These are phyloP conservation scores for Bellardia bayeri DNA, from an alignment of 2,888 invertebrate genomes.

Conservation along the genomic window DNA sequence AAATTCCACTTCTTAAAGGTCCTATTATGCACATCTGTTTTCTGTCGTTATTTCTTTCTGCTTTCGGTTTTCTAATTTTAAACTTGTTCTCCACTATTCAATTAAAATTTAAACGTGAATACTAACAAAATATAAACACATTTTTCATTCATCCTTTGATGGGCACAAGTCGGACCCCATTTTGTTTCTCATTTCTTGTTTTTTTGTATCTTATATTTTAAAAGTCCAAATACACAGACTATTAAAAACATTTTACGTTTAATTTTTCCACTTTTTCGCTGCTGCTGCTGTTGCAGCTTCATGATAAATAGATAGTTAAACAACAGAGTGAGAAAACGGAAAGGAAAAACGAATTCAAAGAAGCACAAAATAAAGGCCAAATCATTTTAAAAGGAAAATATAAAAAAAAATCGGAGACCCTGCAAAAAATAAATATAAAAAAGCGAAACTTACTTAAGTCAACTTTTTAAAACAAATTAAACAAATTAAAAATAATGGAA, in stretches of 20 bases:
- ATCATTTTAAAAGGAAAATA: constrained; percentile 60
- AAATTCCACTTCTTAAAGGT: neutral
- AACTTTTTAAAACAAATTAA: constrained; percentile 74
- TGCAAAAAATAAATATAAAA: constrained; percentile 21
- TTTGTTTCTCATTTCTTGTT: neutral
- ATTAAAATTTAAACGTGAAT: constrained; percentile 56
- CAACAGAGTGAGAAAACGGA: constrained; percentile 10
- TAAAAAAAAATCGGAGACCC: constrained; percentile 31
- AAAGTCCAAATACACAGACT: constrained; percentile 53
- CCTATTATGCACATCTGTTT: constrained; percentile 43
- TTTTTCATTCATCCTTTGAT: constrained; percentile 70
- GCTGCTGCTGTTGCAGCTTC: constrained; percentile 1
- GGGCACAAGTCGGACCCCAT: constrained; percentile 52
- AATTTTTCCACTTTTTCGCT: constrained; percentile 23
- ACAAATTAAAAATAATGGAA: constrained; percentile 74
- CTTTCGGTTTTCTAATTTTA: constrained; percentile 5
- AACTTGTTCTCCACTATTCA: constrained; percentile 40
- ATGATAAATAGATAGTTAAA: constrained; percentile 57
- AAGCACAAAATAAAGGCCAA: constrained; percentile 59
- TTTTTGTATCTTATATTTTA: constrained; percentile 18
- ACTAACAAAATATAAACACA: constrained; percentile 51
- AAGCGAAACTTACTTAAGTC: constrained; percentile 64
- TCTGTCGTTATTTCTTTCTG: constrained; percentile 1
- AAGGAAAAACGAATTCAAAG: constrained; percentile 40
- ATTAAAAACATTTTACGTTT: constrained; percentile 59